Evolutionary conservation across 1,140 invertebrate species (phyloP).

Genomic region (Drosophila serrata): DNA sequence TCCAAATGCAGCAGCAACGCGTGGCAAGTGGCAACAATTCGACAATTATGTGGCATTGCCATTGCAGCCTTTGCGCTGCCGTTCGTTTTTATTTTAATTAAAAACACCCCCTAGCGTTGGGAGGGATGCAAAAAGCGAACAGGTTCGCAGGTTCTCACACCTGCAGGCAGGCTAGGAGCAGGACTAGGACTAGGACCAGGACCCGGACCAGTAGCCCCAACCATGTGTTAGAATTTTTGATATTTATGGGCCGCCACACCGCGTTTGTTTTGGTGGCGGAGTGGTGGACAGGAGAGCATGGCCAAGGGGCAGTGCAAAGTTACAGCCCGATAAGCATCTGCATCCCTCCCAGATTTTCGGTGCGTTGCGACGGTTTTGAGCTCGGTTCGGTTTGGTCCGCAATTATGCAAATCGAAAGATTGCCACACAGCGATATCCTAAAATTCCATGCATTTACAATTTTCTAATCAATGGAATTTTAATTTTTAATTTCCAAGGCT

Average conservation of each 20-base stretch:
- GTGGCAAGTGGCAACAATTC: conserved; percentile 48
- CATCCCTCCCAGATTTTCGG: conserved; percentile 44
- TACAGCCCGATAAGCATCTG: conserved; percentile 62
- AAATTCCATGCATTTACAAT: conserved; percentile 85
- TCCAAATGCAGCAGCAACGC: conserved; percentile 4
- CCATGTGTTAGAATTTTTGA: conserved; percentile 63
- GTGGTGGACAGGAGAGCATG: conserved; percentile 2
- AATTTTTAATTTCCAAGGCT: conserved; percentile 74
- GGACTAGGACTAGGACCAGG: not conserved
- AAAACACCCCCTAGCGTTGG: conserved; percentile 32
- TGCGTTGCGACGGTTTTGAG: conserved; percentile 61
- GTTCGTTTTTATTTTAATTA: conserved; percentile 64
- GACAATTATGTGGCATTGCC: conserved; percentile 51
- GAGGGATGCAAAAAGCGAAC: conserved; percentile 48
- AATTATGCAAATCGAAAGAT: conserved; percentile 85
- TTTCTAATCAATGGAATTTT: conserved; percentile 85
- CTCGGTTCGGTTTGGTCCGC: conserved; percentile 38
- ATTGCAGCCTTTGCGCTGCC: conserved; percentile 39
- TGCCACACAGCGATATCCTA: conserved; percentile 66
- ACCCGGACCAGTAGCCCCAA: not conserved
- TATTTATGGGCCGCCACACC: conserved; percentile 60
- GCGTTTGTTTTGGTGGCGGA: not conserved
- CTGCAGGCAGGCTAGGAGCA: conserved; percentile 21
- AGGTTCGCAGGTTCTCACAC: conserved; percentile 38
- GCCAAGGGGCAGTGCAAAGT: conserved; percentile 48